phyloP scores from a whole-genome alignment of 2,888 invertebrate species.

The Ectemnius lituratus region DNA sequence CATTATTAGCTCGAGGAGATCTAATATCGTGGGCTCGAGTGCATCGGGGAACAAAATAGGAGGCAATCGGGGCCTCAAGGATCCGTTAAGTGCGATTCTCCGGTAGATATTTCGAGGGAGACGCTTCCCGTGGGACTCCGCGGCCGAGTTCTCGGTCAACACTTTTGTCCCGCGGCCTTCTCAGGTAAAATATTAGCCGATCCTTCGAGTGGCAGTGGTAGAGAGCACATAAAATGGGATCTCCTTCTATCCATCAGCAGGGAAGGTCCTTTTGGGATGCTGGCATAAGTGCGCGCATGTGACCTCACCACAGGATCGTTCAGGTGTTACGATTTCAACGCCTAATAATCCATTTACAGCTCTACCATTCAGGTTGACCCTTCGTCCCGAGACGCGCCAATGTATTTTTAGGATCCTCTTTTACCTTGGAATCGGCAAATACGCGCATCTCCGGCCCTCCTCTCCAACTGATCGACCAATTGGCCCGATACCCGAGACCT shows the following conservation, averaged over 20 bases:
- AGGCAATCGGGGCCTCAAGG: no score
- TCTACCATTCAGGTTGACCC: constrained; percentile 44
- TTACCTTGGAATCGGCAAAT: constrained; percentile 42
- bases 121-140: constrained; percentile 42
- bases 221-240: constrained; percentile 53
- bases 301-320: constrained; percentile 32
- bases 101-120: constrained; percentile 41
- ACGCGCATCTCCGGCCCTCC: constrained; percentile 23
- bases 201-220: constrained; percentile 40
- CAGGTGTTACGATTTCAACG: constrained; percentile 67
- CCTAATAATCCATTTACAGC: constrained; percentile 75
- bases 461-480: constrained; percentile 29
- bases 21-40: no score
- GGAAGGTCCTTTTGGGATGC: constrained; percentile 42
- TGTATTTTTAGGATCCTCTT: constrained; percentile 70
- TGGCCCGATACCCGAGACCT: constrained; percentile 20
- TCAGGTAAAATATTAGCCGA: constrained; percentile 67
- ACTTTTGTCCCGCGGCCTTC: constrained; percentile 48
- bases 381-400: neutral
- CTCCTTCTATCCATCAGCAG: constrained; percentile 40
- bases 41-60: no score
- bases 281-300: constrained; percentile 35
- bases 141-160: constrained; percentile 54
- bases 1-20: no score
- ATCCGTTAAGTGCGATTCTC: constrained; percentile 26